Conservation (phyloP, 1,140 invertebrate genomes). For the Drosophila hydei region DNA sequence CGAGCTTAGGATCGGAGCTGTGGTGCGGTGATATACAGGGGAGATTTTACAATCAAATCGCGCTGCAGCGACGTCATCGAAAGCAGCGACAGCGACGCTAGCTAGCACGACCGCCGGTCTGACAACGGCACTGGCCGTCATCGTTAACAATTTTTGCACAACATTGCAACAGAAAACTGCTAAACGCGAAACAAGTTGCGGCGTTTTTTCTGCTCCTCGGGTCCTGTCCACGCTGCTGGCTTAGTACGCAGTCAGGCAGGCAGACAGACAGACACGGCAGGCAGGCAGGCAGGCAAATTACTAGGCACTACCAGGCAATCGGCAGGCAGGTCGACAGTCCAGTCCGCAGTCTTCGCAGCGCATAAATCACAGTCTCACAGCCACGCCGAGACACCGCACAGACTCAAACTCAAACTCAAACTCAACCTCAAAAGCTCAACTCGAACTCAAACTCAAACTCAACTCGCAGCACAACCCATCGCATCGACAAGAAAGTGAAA, state of each 20-base stretch:
- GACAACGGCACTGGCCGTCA: constrained; percentile 61
- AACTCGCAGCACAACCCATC: background rate
- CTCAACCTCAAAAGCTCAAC: constrained; percentile 6
- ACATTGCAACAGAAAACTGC: constrained; percentile 83
- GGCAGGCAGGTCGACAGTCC: constrained; percentile 49
- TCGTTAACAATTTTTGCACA: constrained; percentile 79
- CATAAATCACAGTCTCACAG: constrained; percentile 69
- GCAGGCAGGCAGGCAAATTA: constrained; percentile 12
- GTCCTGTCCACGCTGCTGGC: constrained; percentile 53
- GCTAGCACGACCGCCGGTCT: constrained; percentile 23
- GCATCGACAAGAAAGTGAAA: constrained; percentile 34
- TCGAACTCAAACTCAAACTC: constrained; percentile 5
- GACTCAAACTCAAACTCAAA: constrained; percentile 15
- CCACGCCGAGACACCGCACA: constrained; percentile 38
- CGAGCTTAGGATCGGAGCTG: constrained; percentile 40
- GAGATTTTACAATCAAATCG: constrained; percentile 62
- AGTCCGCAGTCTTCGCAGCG: constrained; percentile 73
- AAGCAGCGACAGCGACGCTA: constrained; percentile 52
- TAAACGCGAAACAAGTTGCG: constrained; percentile 83
- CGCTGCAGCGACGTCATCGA: constrained; percentile 64
- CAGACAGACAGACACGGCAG: constrained; percentile 26
- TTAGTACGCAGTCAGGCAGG: constrained; percentile 29
- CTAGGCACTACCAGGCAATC: constrained; percentile 43
- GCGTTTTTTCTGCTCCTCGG: constrained; percentile 81
- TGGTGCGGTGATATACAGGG: constrained; percentile 2